Evolutionary conservation across 2,888 invertebrate genomes (phyloP).

Genomic region (Anoncus sp.): DNA sequence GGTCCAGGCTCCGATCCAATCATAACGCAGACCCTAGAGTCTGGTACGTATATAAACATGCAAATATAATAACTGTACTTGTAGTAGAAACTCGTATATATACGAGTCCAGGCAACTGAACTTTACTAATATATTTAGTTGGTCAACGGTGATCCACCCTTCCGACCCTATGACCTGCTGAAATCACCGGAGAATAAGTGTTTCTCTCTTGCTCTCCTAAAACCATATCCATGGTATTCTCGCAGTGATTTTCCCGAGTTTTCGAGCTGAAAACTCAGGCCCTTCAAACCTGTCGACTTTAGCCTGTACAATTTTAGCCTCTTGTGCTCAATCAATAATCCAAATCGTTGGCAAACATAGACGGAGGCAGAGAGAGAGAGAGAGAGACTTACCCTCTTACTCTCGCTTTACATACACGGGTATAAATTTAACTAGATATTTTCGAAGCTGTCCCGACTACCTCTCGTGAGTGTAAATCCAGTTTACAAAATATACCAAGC

Average conservation of each 20-base stretch:
- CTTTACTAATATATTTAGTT: conserved; percentile 50
- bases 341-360: conserved; percentile 15
- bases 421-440: conserved; percentile 27
- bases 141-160: conserved; percentile 53
- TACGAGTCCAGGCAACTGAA: conserved; percentile 18
- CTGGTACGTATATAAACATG: conserved; percentile 85
- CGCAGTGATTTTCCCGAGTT: conserved; percentile 12
- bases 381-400: background rate
- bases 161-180: conserved; percentile 30
- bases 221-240: background rate
- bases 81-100: background rate
- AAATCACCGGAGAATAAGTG: conserved; percentile 15
- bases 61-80: background rate
- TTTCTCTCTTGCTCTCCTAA: background rate
- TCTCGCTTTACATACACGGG: background rate
- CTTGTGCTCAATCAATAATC: conserved; percentile 39
- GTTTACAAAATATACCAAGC: conserved; percentile 9
- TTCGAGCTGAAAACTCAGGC: conserved; percentile 1
- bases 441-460: background rate
- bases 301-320: conserved; percentile 44
- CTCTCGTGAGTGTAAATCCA: conserved; percentile 8
- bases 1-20: conserved; percentile 93
- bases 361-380: no score
- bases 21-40: conserved; percentile 92
- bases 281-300: conserved; percentile 39